Percentiles rank a stretch among this genome's conserved stretches.
phyloP scores from a whole-genome alignment of 2,113 vertebrate species.

The Labrus mixtus region DNA sequence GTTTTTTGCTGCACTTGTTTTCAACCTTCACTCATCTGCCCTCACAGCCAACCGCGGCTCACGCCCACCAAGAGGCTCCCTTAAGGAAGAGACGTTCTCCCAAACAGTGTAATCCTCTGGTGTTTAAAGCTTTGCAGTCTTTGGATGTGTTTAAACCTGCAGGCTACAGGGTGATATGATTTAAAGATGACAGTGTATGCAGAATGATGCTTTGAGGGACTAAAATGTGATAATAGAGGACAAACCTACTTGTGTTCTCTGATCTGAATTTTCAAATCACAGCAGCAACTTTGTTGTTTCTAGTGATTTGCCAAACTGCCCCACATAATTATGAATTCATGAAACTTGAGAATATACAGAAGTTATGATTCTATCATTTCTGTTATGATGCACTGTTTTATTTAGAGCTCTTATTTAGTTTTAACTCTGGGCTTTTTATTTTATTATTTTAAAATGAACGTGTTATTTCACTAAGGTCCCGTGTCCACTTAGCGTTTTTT shows the following conservation, averaged over 20 bases:
- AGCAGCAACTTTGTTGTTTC: background rate
- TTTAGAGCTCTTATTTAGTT: background rate
- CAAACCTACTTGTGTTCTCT: background rate
- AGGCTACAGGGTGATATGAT: background rate
- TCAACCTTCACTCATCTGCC: constrained; percentile 26
- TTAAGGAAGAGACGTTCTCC: background rate
- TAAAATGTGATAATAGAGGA: too few species aligned
- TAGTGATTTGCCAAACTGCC: too few species aligned
- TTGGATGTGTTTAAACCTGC: background rate
- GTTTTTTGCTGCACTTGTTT: constrained; percentile 49
- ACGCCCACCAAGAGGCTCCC: constrained; percentile 5
- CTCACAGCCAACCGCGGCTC: constrained; percentile 1
- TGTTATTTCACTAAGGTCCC: background rate
- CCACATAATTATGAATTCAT: too few species aligned
- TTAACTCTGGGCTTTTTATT: background rate
- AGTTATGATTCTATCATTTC: too few species aligned
- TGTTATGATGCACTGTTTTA: background rate
- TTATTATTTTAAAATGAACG: background rate
- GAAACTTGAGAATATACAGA: too few species aligned
- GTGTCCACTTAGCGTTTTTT: too few species aligned
- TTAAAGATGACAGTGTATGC: background rate
- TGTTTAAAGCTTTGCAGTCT: constrained; percentile 3
- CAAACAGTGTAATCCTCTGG: constrained; percentile 19
- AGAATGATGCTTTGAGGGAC: background rate
- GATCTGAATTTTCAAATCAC: background rate